These are phyloP conservation scores for Cranoglanis bouderius DNA, from an alignment of 2,113 vertebrate genomes.

Conservation along the genomic window DNA sequence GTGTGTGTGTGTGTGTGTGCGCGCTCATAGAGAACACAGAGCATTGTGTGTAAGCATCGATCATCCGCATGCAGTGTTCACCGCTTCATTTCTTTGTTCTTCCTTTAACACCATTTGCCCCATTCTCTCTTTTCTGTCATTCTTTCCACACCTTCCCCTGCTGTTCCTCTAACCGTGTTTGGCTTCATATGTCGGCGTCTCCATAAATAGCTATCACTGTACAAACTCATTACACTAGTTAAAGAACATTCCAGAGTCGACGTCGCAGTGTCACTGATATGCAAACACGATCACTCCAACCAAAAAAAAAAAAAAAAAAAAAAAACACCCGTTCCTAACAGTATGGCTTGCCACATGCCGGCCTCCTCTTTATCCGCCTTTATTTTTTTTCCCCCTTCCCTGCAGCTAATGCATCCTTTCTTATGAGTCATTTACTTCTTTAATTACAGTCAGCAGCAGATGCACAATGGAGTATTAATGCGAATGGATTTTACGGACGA, in stretches of 20 bases:
- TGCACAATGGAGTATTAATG: conserved; percentile 99
- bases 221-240: conserved; percentile 12
- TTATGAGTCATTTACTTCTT: conserved; percentile 99
- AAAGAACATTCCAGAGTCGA: background rate
- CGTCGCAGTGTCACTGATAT: background rate
- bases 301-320: no score
- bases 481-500: conserved; percentile 99
- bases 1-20: conserved; percentile 56
- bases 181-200: background rate
- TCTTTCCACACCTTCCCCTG: conserved; percentile 5
- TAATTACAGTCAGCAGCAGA: conserved; percentile 99
- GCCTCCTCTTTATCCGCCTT: conserved; percentile 82
- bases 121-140: background rate
- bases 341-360: conserved; percentile 97
- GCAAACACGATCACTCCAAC: conserved; percentile 87
- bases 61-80: conserved; percentile 59
- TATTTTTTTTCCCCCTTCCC: conserved; percentile 46
- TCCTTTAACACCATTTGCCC: conserved; percentile 15
- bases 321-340: conserved; percentile 97
- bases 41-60: conserved; percentile 6
- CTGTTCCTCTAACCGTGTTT: conserved; percentile 21
- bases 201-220: conserved; percentile 16
- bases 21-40: background rate
- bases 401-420: conserved; percentile 99
- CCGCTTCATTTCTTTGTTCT: conserved; percentile 49